A percentile compares a stretch with the other conserved stretches of the same genome.
Evolutionary conservation across 2,797 vertebrate species (phyloP).

Genomic region (Smutsia temminckii): DNA sequence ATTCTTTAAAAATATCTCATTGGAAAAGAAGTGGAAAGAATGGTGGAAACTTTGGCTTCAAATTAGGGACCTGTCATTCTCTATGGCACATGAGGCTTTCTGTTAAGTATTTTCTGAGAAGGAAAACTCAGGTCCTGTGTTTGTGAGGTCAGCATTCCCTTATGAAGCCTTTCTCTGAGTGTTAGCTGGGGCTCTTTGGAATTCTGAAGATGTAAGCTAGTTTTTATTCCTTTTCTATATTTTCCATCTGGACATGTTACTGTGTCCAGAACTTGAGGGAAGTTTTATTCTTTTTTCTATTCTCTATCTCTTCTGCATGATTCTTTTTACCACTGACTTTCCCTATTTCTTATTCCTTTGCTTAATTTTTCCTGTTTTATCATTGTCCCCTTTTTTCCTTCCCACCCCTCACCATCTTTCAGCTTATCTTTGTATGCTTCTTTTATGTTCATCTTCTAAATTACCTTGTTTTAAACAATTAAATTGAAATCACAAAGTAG

Average conservation of each 20-base stretch:
- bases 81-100: background rate
- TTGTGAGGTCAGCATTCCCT: background rate
- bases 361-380: background rate
- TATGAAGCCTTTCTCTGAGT: background rate
- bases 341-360: background rate
- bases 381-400: background rate
- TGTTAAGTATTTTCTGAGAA: background rate
- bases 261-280: background rate
- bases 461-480: background rate
- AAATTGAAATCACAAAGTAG: background rate
- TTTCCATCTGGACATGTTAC: background rate
- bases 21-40: background rate
- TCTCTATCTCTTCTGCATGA: background rate
- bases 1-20: background rate
- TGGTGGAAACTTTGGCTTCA: background rate
- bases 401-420: background rate
- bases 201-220: background rate
- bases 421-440: background rate
- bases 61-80: background rate
- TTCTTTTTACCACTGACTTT: background rate
- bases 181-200: background rate
- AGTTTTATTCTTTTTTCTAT: background rate
- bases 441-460: background rate
- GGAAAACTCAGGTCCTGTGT: background rate
- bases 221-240: constrained; percentile 5